A percentile compares a stretch with the other conserved stretches of the same genome.
Evolutionary conservation across 2,888 invertebrate genomes (phyloP).

Genomic region (Rotaria macrura): DNA sequence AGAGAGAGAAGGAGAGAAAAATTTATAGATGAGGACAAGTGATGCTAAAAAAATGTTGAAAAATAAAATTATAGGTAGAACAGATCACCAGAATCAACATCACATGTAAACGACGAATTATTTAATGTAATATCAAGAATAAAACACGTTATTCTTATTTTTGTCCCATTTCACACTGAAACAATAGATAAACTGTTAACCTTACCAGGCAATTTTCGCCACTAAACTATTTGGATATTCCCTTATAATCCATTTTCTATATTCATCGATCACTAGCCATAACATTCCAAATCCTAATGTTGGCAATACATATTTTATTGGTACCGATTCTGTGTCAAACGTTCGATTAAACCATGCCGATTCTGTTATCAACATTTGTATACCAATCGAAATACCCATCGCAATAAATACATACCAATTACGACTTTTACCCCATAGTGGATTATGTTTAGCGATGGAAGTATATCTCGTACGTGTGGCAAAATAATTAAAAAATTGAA

Average conservation of each 20-base stretch:
- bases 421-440: neutral
- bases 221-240: neutral
- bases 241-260: neutral
- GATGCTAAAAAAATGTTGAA: too few species aligned
- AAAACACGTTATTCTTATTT: too few species aligned
- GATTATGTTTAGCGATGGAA: neutral
- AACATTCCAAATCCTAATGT: neutral
- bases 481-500: slow-evolving; percentile 22
- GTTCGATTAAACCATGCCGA: neutral
- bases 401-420: neutral
- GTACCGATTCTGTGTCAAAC: neutral
- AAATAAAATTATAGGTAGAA: too few species aligned
- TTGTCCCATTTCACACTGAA: too few species aligned
- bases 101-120: too few species aligned
- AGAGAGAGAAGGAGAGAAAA: too few species aligned
- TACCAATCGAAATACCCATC: neutral
- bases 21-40: too few species aligned
- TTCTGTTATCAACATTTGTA: neutral
- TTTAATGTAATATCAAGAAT: too few species aligned
- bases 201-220: slow-evolving; percentile 22
- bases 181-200: too few species aligned
- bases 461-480: neutral
- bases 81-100: too few species aligned
- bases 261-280: neutral
- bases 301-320: slow-evolving; percentile 4